phyloP scores from a whole-genome alignment of 37 sponge, comb jelly and placozoan species.

The Chondrilla cf. caribensis region DNA sequence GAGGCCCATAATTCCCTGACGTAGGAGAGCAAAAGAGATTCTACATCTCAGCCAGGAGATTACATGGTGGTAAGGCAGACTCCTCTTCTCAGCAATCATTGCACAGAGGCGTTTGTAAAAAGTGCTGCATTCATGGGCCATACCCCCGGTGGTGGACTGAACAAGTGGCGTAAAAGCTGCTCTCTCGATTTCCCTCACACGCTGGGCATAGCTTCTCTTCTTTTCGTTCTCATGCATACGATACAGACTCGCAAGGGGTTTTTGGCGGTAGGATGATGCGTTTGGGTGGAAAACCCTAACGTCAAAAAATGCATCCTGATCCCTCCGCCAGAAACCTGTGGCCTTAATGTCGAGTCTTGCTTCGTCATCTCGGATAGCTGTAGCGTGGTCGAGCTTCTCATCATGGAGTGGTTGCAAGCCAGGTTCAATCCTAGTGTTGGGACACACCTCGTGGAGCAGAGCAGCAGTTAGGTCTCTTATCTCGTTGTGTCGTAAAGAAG shows the following conservation, averaged over 20 bases:
- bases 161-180: not conserved
- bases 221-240: not conserved
- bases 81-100: not conserved
- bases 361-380: not conserved
- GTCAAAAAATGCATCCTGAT: constrained; percentile 42
- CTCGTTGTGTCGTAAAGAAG: not conserved
- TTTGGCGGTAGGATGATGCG: not conserved
- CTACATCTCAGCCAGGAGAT: not conserved
- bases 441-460: not conserved
- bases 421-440: not conserved
- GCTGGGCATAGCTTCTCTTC: not conserved
- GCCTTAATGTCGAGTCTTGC: constrained; percentile 14
- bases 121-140: constrained; percentile 9
- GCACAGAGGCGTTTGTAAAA: constrained; percentile 17
- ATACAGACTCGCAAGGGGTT: not conserved
- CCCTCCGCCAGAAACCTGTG: constrained; percentile 26
- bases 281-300: constrained; percentile 38
- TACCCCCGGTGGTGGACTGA: constrained; percentile 6
- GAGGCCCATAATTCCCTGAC: constrained; percentile 3
- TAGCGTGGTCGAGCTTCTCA: not conserved
- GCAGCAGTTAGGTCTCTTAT: not conserved
- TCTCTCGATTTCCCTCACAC: not conserved
- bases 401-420: not conserved
- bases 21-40: not conserved
- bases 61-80: not conserved